Percentiles rank a stretch among this genome's conserved stretches.
Conservation (phyloP, 2,888 invertebrate genomes). For the Arge pagana region DNA sequence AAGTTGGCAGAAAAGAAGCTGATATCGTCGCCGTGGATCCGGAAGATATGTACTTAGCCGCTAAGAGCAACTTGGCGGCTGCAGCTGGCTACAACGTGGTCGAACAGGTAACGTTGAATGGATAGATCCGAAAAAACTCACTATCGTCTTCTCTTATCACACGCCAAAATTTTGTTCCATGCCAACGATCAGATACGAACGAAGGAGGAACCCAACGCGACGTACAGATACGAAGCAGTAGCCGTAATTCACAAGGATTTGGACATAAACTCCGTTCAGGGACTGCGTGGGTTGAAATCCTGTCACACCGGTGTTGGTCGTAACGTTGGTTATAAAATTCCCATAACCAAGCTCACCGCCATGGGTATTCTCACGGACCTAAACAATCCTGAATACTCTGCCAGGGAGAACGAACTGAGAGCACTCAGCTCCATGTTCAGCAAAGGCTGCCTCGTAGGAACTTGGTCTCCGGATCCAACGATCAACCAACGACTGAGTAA, state of each 20-base stretch:
- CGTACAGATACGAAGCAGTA: constrained; percentile 75
- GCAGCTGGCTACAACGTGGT: constrained; percentile 46
- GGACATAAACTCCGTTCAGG: constrained; percentile 69
- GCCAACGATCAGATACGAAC: constrained; percentile 65
- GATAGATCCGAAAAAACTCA: not conserved
- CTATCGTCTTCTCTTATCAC: not conserved
- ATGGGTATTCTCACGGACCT: constrained; percentile 69
- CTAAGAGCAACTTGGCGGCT: constrained; percentile 56
- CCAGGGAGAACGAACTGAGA: constrained; percentile 80
- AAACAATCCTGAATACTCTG: constrained; percentile 71
- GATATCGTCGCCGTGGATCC: constrained; percentile 85
- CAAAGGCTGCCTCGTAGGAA: constrained; percentile 84
- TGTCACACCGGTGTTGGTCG: constrained; percentile 88
- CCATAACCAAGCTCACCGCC: constrained; percentile 77
- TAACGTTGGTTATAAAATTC: constrained; percentile 88
- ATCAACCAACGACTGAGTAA: constrained; percentile 75
- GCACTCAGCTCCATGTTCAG: constrained; percentile 80
- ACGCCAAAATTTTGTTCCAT: too few relatives aligned
- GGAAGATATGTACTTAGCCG: constrained; percentile 86
- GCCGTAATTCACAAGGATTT: constrained; percentile 78
- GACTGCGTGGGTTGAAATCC: constrained; percentile 76
- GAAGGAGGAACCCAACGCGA: constrained; percentile 73
- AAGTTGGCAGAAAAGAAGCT: constrained; percentile 76
- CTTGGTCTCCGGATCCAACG: constrained; percentile 76
- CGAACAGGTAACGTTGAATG: constrained; percentile 48